phyloP scores from a whole-genome alignment of 2,888 invertebrate genomes.

The Acrobasis suavella region DNA sequence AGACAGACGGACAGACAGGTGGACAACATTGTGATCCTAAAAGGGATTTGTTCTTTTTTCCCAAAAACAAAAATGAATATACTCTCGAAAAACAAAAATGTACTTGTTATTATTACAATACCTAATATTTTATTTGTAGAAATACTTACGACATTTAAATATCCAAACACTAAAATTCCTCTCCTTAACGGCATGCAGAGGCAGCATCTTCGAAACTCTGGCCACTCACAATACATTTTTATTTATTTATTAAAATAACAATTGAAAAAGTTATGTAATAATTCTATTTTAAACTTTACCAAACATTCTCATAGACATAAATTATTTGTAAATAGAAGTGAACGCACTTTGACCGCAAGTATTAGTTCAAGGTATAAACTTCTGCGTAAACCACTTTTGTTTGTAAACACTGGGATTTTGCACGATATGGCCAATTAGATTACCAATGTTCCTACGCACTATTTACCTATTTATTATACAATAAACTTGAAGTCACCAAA shows the following conservation, averaged over 20 bases:
- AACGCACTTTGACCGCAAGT: neutral
- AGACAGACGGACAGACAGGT: too few species aligned
- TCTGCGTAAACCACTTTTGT: slow-evolving; percentile 3
- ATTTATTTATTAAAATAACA: neutral
- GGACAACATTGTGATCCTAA: too few species aligned
- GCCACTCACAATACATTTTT: slow-evolving; percentile 48
- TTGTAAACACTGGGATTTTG: neutral
- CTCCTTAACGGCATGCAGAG: slow-evolving; percentile 46
- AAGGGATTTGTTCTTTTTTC: too few species aligned
- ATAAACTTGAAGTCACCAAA: too few species aligned
- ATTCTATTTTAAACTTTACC: neutral
- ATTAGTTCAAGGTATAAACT: neutral
- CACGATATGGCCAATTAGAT: neutral
- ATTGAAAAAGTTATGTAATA: neutral
- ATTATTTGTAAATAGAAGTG: too few species aligned
- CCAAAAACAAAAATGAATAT: too few species aligned
- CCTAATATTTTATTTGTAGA: too few species aligned
- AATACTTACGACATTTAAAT: slow-evolving; percentile 44
- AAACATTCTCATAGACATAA: neutral
- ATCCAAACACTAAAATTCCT: slow-evolving; percentile 44
- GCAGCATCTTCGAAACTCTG: slow-evolving; percentile 44
- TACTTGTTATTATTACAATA: too few species aligned
- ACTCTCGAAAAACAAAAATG: too few species aligned
- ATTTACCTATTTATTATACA: too few species aligned
- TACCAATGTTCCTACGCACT: too few species aligned